phyloP scores from a whole-genome alignment of 2,113 vertebrate genomes.

The human region GRCh38 chr5:80387501-80388000 shows the following conservation, averaged over 20 bases:
- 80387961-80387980: neutral
- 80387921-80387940: neutral
- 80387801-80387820: too few species aligned
- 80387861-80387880: conserved; percentile 12
- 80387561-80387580: conserved; percentile 24
- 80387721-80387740: too few species aligned
- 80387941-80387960: neutral
- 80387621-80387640: neutral
- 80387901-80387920: neutral
- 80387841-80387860: neutral
- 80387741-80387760: too few species aligned
- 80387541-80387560: conserved; percentile 31
- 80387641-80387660: neutral
- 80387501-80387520: neutral
- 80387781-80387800: too few species aligned
- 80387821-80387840: too few species aligned
- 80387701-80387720: neutral
- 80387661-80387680: neutral
- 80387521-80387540: neutral
- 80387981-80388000: conserved; percentile 20
- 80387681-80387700: neutral
- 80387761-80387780: too few species aligned
- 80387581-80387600: neutral
- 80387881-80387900: neutral
- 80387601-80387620: neutral